These are phyloP conservation scores for Pelodiscus sinensis DNA, from an alignment of 2,113 vertebrate species.

Conservation along the genomic window DNA sequence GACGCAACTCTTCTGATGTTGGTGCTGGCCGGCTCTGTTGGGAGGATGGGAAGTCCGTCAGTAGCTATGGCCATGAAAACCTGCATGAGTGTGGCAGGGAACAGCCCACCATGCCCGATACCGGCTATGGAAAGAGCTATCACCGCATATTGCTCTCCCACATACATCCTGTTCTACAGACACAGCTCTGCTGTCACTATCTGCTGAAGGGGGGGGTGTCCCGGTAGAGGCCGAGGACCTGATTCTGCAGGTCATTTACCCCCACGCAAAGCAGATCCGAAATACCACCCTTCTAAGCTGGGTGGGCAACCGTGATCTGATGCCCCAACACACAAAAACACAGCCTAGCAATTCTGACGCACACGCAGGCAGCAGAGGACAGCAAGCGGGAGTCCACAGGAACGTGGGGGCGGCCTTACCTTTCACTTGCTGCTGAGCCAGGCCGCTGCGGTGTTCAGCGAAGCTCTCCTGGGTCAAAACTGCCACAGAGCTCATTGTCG, in stretches of 20 bases:
- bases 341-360: rapidly evolving
- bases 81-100: not conserved
- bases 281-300: not conserved
- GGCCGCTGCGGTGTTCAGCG: conserved; percentile 97
- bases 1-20: not conserved
- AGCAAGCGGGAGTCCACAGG: not conserved
- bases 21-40: not conserved
- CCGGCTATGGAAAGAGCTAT: not conserved
- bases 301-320: not conserved
- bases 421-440: conserved; percentile 90
- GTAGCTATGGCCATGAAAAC: not conserved
- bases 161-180: rapidly evolving
- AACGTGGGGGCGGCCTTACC: conserved; percentile 74
- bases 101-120: not conserved
- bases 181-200: not conserved
- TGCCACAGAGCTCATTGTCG: conserved; percentile 99
- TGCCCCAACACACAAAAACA: not conserved
- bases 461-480: conserved; percentile 99
- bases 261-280: not conserved
- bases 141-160: not conserved
- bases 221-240: not conserved
- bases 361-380: not conserved
- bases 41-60: not conserved
- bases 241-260: not conserved
- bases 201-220: not conserved